These are phyloP conservation scores for Leptoteleia sp. DNA, from an alignment of 1,140 invertebrate genomes.

Conservation along the genomic window DNA sequence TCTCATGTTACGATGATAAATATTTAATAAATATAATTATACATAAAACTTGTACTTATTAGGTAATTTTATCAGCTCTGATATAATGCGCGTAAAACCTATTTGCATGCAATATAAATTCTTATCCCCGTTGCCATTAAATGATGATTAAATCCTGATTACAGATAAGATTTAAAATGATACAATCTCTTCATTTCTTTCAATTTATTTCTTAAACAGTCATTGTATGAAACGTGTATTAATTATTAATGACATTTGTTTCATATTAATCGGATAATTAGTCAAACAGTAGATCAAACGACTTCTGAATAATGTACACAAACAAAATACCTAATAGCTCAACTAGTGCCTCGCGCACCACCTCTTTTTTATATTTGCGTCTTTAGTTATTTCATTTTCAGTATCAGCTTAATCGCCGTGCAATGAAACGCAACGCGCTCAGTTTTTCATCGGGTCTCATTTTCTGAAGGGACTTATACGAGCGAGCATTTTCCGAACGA, in stretches of 20 bases:
- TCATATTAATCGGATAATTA: constrained; percentile 6
- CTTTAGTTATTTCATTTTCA: constrained; percentile 34
- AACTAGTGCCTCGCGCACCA: neutral
- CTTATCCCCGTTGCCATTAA: neutral
- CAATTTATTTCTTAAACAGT: no score
- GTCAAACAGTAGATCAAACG: constrained; percentile 3
- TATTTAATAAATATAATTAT: no score
- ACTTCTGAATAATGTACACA: no score
- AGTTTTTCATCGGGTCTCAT: constrained; percentile 6
- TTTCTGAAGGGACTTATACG: neutral
- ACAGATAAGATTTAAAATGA: no score
- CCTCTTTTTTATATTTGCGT: constrained; percentile 37
- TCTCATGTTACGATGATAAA: no score
- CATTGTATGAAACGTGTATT: neutral
- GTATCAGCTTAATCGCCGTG: constrained; percentile 41
- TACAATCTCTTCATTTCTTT: no score
- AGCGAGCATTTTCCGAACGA: neutral
- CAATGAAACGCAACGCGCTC: constrained; percentile 10
- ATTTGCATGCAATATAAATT: neutral
- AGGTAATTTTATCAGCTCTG: no score
- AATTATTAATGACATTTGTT: constrained; percentile 6
- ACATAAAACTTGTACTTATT: no score
- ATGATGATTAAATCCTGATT: no score
- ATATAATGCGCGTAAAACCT: no score
- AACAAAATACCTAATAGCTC: neutral